Conservation (phyloP, 1,140 invertebrate genomes). For the Bemisia tabaci region DNA sequence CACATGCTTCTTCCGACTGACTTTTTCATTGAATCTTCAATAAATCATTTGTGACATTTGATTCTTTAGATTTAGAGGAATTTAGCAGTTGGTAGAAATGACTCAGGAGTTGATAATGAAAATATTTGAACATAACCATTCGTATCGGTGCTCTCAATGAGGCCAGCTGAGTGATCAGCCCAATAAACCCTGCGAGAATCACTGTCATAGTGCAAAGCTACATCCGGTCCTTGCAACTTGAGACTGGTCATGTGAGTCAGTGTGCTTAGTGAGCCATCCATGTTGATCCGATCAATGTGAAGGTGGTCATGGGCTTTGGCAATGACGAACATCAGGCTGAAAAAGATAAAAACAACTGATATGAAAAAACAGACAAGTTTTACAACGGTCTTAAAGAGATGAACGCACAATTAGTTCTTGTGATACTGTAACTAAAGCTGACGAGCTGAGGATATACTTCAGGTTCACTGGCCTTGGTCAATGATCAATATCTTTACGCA, state of each 20-base stretch:
- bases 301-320: slow-evolving; percentile 32
- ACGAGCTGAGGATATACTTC: too few relatives aligned
- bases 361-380: not conserved
- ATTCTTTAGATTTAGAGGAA: too few relatives aligned
- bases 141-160: slow-evolving; percentile 38
- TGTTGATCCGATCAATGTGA: slow-evolving; percentile 42
- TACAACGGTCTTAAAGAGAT: not conserved
- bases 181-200: slow-evolving; percentile 37
- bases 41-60: too few relatives aligned
- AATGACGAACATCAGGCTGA: slow-evolving; percentile 49
- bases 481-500: too few relatives aligned
- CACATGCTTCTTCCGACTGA: too few relatives aligned
- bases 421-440: slow-evolving; percentile 6
- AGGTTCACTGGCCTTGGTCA: too few relatives aligned
- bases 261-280: slow-evolving; percentile 36
- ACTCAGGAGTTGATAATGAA: not conserved
- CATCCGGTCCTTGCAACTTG: slow-evolving; percentile 35
- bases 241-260: slow-evolving; percentile 36
- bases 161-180: slow-evolving; percentile 36
- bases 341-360: slow-evolving; percentile 19
- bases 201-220: slow-evolving; percentile 38
- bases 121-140: slow-evolving; percentile 32
- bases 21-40: slow-evolving; percentile 1
- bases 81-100: too few relatives aligned
- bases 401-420: too few relatives aligned